Evolutionary conservation across 2,888 invertebrate genomes (phyloP), one percentile per base, ranked within the genome.

Genomic region (Thumatha senex): DNA sequence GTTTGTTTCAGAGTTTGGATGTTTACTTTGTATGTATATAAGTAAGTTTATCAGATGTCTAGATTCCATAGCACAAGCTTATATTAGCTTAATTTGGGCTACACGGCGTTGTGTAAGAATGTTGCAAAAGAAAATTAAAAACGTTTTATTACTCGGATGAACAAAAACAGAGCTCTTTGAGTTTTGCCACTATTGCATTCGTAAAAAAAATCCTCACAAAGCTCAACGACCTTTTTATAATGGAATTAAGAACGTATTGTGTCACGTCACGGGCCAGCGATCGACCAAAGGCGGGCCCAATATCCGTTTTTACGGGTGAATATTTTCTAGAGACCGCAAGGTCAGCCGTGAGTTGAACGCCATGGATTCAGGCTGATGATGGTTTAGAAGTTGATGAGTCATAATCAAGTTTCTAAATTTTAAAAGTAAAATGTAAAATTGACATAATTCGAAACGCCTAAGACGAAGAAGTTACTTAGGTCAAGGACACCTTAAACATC

Each of bases 211-310:
- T 1, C 9, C 24, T 34, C 15, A 30, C 11, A 13, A 35, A 31
- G 41, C 35, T 38, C 36, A 15, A 31, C 29, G 12, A 48, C 30
- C 38, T 49, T 24, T 24, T 14, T n/a, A 50, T 29, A 45, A 18
- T 30, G 34, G 34, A 39, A 29, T 15, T 47, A 36, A 46, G 46
- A 44, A 24, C 18, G 3, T 51, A 63, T 65, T 65, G 50, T 50
- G 40, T 31, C 30, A 3, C 34, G 58, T 63, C 56, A 66, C 43
- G 61, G 61, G 30, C 58, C 54, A 58, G 24, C 41, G 35, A 42
- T 8, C 43, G 33, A 38, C 54, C 66, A 66, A 66, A 66, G 66
- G 58, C 65, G 47, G 38, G 24, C 53, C 50, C 50, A 63, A 63
- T 65, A 65, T 63, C 63, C 61, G 61, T 45, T 61, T 48, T 40